Evolutionary conservation across 2,797 vertebrate genomes (phyloP), one percentile per base, ranked within the genome.

Genomic region (Periophthalmus magnuspinnatus): DNA sequence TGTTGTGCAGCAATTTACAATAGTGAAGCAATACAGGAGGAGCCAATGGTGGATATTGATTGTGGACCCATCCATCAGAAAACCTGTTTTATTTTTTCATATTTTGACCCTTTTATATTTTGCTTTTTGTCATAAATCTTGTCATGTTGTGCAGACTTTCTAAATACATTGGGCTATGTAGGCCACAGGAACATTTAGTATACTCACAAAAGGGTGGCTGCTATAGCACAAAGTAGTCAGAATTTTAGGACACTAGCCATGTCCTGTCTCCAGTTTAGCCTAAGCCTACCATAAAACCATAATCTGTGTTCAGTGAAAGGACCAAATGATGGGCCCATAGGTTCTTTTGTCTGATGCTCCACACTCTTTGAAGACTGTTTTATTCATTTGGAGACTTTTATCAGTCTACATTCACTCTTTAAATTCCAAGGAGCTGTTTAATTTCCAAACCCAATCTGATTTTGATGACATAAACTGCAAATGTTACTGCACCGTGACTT

Each of bases 401-500:
- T 21, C 19, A n/a, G 19, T 21, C 19, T 52, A 16, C 13, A 45
- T 45, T 45, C 50, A 21, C 19, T 58, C 60, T 74, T 72, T 82
- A 71, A 86, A 78, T 84, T 80, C 63, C 36, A 21, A 64, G 54
- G 61, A 17, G 56, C 19, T 64, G 65, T 84, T 86, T 61, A 52
- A n/a, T n/a, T 52, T n/a, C 50, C 2, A n/a, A 21, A 7, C 2
- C 50, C 21, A 52, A 52, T 50, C 19, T 52, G 50, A 52, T n/a
- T 3, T 52, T 52, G 19, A n/a, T 52, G 50, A 14, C 41, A 45
- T 19, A 54, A 76, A 80, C 76, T 75, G 76, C 85, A 82, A 52
- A 52, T 7, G 7, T 21, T 8, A 52, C 19, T 5, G 41, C 58
- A n/a, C 77, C 19, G 59, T 86, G 87, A 88, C 86, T 87, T 84